phyloP scores from a whole-genome alignment of 2,888 invertebrate genomes.

The Drosophila algonquin region DNA sequence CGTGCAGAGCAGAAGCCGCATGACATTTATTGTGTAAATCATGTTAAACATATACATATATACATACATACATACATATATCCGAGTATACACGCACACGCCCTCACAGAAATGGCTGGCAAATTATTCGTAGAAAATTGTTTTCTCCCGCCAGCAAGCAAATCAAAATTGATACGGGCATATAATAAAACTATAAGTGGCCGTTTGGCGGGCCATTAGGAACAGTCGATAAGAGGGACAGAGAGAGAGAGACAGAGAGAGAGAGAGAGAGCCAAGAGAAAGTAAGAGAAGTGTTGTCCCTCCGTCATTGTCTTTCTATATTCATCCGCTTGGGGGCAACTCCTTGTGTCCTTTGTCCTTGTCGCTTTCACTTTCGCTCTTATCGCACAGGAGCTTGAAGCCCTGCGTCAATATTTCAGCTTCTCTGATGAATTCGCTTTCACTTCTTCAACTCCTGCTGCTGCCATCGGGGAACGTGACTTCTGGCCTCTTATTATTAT shows the following conservation, averaged over 20 bases:
- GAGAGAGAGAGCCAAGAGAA: neutral
- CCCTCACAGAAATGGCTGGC: conserved; percentile 51
- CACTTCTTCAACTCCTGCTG: conserved; percentile 19
- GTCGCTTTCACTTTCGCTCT: conserved; percentile 23
- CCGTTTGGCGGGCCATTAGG: conserved; percentile 69
- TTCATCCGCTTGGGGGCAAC: conserved; percentile 52
- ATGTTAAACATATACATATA: conserved; percentile 21
- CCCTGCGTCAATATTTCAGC: conserved; percentile 61
- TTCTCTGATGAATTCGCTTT: conserved; percentile 66
- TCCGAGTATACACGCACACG: conserved; percentile 23
- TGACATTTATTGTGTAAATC: conserved; percentile 55
- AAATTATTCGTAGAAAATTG: conserved; percentile 64
- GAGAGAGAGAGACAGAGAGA: neutral
- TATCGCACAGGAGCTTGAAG: conserved; percentile 31
- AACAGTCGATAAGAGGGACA: conserved; percentile 53
- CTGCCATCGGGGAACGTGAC: conserved; percentile 67
- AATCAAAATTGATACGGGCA: conserved; percentile 68
- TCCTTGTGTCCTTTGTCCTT: conserved; percentile 43
- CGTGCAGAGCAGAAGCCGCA: conserved; percentile 49
- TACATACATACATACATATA: neutral
- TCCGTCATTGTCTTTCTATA: conserved; percentile 38
- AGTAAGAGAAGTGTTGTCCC: conserved; percentile 12
- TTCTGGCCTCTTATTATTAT: conserved; percentile 69
- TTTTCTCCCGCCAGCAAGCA: conserved; percentile 47
- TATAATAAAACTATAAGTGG: conserved; percentile 76